Percentiles rank a stretch among this genome's conserved stretches.
Conservation (phyloP, 2,888 invertebrate species). For the Nomada lathburiana region DNA sequence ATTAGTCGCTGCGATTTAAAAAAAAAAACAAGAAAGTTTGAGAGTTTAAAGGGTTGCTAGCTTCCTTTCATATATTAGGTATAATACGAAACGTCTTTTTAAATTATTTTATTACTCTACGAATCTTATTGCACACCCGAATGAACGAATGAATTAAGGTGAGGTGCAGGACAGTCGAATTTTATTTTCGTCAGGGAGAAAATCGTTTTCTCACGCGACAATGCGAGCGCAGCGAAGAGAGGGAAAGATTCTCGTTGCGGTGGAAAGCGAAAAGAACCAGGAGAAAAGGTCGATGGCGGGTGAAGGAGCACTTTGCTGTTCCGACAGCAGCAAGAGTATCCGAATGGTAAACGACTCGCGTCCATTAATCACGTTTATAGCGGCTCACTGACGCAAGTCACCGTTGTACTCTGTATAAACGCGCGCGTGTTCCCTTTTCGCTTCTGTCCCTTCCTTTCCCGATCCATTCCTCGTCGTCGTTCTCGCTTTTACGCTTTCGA, state of each 20-base stretch:
- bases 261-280: conserved; percentile 15
- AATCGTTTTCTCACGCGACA: conserved; percentile 23
- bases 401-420: conserved; percentile 79
- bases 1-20: not conserved
- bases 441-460: conserved; percentile 19
- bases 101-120: no score
- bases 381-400: conserved; percentile 82
- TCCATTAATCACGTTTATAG: conserved; percentile 84
- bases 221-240: not conserved
- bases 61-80: not conserved
- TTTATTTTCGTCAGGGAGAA: conserved; percentile 7
- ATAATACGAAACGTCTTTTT: no score
- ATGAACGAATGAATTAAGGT: no score
- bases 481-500: conserved; percentile 55
- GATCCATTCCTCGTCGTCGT: not conserved
- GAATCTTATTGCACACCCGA: no score
- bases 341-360: conserved; percentile 81
- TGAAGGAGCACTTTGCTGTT: conserved; percentile 80
- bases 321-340: conserved; percentile 80
- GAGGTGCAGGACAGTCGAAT: no score
- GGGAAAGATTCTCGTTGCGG: not conserved
- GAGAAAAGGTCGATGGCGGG: conserved; percentile 27
- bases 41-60: no score
- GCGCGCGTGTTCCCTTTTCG: conserved; percentile 67
- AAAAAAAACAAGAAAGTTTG: no score